phyloP scores from a whole-genome alignment of 2,888 invertebrate species.

The Cryptosula pallasiana region DNA sequence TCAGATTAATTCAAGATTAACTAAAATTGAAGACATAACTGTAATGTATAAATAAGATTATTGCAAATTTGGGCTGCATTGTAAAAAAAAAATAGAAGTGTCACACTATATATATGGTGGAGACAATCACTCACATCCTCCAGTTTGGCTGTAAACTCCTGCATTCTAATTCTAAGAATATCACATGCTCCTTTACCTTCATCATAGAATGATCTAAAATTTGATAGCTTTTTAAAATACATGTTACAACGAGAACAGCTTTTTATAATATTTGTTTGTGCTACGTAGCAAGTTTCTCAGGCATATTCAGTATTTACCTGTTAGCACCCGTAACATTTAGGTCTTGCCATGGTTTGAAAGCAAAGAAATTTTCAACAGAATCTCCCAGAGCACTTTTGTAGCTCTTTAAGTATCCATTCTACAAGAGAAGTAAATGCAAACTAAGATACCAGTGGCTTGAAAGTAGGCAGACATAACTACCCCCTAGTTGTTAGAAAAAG shows the following conservation, averaged over 20 bases:
- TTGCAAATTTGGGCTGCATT: too few relatives aligned
- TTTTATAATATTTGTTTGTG: neutral
- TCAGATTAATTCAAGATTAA: too few relatives aligned
- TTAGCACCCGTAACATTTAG: neutral
- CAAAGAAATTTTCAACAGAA: constrained; percentile 10
- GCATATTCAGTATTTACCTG: neutral
- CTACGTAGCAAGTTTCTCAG: neutral
- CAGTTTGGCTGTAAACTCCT: neutral
- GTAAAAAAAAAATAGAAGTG: too few relatives aligned
- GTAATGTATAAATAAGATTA: too few relatives aligned
- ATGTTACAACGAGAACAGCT: too few relatives aligned
- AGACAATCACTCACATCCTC: neutral
- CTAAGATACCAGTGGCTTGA: too few relatives aligned
- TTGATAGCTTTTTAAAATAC: too few relatives aligned
- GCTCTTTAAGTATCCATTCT: neutral
- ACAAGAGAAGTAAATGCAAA: too few relatives aligned
- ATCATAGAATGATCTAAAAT: neutral
- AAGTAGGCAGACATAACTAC: too few relatives aligned
- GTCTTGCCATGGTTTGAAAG: constrained; percentile 8
- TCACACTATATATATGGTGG: too few relatives aligned
- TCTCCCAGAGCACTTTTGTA: neutral
- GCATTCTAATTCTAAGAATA: neutral
- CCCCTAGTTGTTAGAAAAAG: too few relatives aligned
- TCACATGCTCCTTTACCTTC: neutral
- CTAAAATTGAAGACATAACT: too few relatives aligned